phyloP scores from a whole-genome alignment of 2,113 vertebrate species.

The Chloropsis hardwickii region DNA sequence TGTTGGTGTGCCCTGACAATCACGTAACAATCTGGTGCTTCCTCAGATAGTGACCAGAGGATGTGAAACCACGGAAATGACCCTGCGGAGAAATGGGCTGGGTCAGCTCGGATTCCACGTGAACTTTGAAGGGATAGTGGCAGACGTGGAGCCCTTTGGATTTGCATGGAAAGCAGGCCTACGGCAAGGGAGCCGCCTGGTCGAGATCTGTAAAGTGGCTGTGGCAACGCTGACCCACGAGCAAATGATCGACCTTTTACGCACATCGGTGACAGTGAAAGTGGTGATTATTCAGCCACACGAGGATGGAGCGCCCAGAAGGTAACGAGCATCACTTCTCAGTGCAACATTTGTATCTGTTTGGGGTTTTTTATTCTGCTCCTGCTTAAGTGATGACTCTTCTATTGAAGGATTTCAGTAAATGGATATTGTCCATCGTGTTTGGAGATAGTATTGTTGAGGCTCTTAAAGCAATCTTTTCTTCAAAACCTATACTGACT shows the following conservation, averaged over 20 bases:
- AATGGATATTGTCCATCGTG: not conserved
- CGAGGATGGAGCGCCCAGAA: slow-evolving; percentile 89
- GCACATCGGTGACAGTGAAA: slow-evolving; percentile 90
- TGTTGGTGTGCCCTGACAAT: not conserved
- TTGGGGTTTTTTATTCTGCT: not conserved
- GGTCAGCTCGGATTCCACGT: slow-evolving; percentile 97
- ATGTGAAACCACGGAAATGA: slow-evolving; percentile 94
- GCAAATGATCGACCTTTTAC: slow-evolving; percentile 96
- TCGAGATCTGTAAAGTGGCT: slow-evolving; percentile 96
- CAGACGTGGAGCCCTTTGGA: slow-evolving; percentile 94
- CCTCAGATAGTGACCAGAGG: slow-evolving; percentile 88
- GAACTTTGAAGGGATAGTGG: slow-evolving; percentile 96
- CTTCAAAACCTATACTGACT: not conserved
- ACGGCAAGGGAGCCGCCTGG: slow-evolving; percentile 91
- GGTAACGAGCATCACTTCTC: slow-evolving; percentile 69
- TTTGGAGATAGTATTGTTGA: not conserved
- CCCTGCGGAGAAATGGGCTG: slow-evolving; percentile 87
- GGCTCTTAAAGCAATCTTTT: not conserved
- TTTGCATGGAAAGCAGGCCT: slow-evolving; percentile 96
- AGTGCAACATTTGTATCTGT: not conserved
- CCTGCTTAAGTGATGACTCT: not conserved
- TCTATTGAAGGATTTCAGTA: not conserved
- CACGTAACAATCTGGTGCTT: not conserved
- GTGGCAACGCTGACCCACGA: slow-evolving; percentile 95
- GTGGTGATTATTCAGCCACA: slow-evolving; percentile 96